Evolutionary conservation across 2,888 invertebrate species (phyloP).

Genomic region (Drosophila tanythrix): DNA sequence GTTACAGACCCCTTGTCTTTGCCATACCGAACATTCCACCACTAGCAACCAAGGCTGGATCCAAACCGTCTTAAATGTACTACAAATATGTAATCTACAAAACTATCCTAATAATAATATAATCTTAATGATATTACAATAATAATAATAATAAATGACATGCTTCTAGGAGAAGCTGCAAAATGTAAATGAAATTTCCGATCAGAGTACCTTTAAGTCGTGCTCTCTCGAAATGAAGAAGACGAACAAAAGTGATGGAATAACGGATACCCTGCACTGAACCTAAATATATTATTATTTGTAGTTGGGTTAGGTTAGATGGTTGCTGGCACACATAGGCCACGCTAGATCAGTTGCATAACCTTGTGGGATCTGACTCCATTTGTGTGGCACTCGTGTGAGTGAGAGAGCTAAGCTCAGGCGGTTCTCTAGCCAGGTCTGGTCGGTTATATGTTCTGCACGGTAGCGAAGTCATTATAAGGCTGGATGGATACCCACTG

Average conservation of each 20-base stretch:
- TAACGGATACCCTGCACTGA: background rate
- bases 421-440: too few species aligned
- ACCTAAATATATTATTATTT: background rate
- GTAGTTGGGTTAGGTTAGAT: background rate
- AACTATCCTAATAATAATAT: too few species aligned
- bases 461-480: too few species aligned
- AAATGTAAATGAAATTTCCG: too few species aligned
- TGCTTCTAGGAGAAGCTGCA: background rate
- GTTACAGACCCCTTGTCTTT: constrained; percentile 95
- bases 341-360: background rate
- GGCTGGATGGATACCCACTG: too few species aligned
- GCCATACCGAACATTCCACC: constrained; percentile 84
- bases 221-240: background rate
- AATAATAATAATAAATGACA: background rate
- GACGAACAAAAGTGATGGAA: background rate
- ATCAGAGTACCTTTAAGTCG: background rate
- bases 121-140: too few species aligned
- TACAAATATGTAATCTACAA: rapidly evolving
- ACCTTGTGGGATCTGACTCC: background rate
- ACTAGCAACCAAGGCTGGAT: background rate
- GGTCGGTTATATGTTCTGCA: too few species aligned
- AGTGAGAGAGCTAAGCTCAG: too few species aligned
- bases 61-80: too few species aligned
- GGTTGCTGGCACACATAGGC: background rate
- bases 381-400: background rate